Percentiles rank a stretch among this genome's conserved stretches.
These are phyloP conservation scores for Allolobophora icterica DNA, from an alignment of 2,888 invertebrate genomes.

Conservation along the genomic window DNA sequence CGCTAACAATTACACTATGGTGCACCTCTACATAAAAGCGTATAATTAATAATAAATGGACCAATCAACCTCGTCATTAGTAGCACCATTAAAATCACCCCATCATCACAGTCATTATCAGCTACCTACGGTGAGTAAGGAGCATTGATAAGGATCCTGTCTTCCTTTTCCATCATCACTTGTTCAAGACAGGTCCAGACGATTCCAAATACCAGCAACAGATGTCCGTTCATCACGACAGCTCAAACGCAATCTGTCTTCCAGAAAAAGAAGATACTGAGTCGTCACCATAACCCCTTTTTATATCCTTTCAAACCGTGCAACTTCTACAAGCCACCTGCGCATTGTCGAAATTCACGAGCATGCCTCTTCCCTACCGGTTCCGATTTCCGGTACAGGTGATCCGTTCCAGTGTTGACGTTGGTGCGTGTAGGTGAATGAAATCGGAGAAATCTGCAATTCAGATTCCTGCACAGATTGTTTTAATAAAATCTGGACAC, in stretches of 20 bases:
- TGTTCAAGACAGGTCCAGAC: not conserved
- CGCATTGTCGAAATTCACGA: not conserved
- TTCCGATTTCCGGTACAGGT: not conserved
- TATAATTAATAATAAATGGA: no score
- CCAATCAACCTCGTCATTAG: no score
- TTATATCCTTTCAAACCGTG: not conserved
- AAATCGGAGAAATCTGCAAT: not conserved
- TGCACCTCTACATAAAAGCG: no score
- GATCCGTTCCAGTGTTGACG: not conserved
- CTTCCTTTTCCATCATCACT: not conserved
- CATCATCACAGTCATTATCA: not conserved
- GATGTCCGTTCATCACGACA: not conserved
- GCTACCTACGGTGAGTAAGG: not conserved
- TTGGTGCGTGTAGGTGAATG: no score
- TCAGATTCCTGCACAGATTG: not conserved
- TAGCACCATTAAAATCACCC: no score
- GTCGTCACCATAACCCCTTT: not conserved
- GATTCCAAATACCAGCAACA: not conserved
- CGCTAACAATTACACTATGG: no score
- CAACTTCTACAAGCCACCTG: not conserved
- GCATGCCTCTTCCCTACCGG: not conserved
- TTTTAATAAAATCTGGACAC: not conserved
- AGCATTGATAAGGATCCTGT: not conserved
- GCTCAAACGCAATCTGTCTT: not conserved
- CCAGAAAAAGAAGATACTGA: not conserved